phyloP scores from a whole-genome alignment of 64 coral and sea anemone species.

The Montipora capricornis region DNA sequence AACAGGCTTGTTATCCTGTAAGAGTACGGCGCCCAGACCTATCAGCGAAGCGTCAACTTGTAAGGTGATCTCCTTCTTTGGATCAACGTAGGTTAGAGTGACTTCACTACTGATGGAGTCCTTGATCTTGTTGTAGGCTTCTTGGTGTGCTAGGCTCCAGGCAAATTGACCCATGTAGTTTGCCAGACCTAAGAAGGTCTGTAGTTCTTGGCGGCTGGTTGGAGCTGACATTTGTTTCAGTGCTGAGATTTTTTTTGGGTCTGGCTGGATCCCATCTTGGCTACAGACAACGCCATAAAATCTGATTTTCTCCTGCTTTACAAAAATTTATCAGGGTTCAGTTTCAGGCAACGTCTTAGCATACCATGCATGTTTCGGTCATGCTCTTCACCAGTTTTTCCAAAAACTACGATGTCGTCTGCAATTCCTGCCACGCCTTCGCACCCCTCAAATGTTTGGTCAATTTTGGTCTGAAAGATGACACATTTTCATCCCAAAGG shows the following conservation, averaged over 20 bases:
- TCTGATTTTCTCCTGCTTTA: slow-evolving; percentile 67
- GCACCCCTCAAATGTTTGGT: slow-evolving; percentile 71
- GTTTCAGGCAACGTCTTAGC: slow-evolving; percentile 46
- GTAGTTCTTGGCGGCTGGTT: slow-evolving; percentile 8
- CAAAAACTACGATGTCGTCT: slow-evolving; percentile 63
- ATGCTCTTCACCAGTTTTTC: slow-evolving; percentile 46
- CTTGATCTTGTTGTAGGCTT: slow-evolving; percentile 23
- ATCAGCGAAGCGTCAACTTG: slow-evolving; percentile 51
- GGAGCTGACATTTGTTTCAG: too few species aligned
- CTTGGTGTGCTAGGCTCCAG: slow-evolving; percentile 37
- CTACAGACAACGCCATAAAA: slow-evolving; percentile 23
- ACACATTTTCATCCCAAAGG: slow-evolving; percentile 65
- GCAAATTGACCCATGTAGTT: slow-evolving; percentile 66
- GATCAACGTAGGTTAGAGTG: slow-evolving; percentile 71
- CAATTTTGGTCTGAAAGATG: slow-evolving; percentile 56
- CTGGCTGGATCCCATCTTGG: too few species aligned
- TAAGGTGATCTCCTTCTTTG: slow-evolving; percentile 43
- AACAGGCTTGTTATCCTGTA: slow-evolving; percentile 61
- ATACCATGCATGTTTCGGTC: slow-evolving; percentile 63
- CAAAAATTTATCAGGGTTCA: slow-evolving; percentile 58
- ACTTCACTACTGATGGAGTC: slow-evolving; percentile 24
- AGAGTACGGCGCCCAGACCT: too few species aligned
- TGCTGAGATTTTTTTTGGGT: too few species aligned
- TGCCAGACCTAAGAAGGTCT: slow-evolving; percentile 63
- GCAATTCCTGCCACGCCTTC: background rate